Percentiles rank a stretch among this genome's conserved stretches.
Evolutionary conservation across 2,888 invertebrate genomes (phyloP).

Genomic region (Heliconius cydno): DNA sequence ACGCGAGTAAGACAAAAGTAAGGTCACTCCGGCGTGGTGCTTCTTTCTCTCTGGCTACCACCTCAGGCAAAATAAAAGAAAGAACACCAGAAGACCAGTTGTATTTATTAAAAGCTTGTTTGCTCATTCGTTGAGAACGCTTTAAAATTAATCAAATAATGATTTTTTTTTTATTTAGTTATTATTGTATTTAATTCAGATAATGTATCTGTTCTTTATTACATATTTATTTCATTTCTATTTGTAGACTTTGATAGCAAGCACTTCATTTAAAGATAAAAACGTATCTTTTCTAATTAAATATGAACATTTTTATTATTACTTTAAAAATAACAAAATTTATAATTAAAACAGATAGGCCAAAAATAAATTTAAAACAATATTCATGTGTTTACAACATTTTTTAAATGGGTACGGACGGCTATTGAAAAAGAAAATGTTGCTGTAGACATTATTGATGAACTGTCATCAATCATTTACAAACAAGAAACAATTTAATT

Average conservation of each 20-base stretch:
- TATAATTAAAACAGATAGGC: neutral
- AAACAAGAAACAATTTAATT: conserved; percentile 23
- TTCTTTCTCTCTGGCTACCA: too few relatives aligned
- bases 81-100: too few relatives aligned
- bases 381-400: neutral
- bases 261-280: neutral
- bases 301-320: neutral
- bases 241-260: too few relatives aligned
- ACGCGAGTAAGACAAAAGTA: too few relatives aligned
- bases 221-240: too few relatives aligned
- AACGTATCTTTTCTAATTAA: neutral
- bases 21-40: too few relatives aligned
- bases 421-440: conserved; percentile 13
- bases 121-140: neutral
- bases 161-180: too few relatives aligned
- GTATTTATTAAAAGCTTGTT: neutral
- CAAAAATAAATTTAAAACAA: neutral
- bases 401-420: neutral
- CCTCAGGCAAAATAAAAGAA: too few relatives aligned
- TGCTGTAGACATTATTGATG: conserved; percentile 25
- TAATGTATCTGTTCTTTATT: too few relatives aligned
- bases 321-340: neutral
- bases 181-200: too few relatives aligned
- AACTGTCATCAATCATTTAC: conserved; percentile 24
- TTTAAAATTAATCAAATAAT: too few relatives aligned